These are phyloP conservation scores for Pygoscelis antarcticus DNA, from an alignment of 2,113 vertebrate genomes.

Conservation along the genomic window DNA sequence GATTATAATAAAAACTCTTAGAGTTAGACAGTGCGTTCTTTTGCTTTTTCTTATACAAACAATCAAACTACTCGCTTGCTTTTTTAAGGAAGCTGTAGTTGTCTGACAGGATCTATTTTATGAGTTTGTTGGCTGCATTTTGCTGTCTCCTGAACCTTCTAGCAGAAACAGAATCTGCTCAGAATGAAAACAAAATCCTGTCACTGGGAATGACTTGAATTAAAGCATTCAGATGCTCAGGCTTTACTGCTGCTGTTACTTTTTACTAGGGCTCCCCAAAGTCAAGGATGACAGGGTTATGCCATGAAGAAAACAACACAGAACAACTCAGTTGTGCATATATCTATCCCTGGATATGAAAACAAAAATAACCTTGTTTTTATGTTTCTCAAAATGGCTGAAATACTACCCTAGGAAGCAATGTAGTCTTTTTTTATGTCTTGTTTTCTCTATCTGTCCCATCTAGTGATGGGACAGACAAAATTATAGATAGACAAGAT, in stretches of 20 bases:
- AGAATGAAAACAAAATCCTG: constrained; percentile 19
- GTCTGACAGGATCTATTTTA: constrained; percentile 37
- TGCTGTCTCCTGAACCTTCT: not conserved
- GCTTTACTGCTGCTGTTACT: not conserved
- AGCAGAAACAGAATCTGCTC: constrained; percentile 8
- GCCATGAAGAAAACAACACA: rapidly evolving
- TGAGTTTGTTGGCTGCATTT: constrained; percentile 1
- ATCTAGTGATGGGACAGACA: not conserved
- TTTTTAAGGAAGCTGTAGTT: not conserved
- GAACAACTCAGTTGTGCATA: not conserved
- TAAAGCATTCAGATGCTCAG: not conserved
- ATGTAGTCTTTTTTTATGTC: not conserved
- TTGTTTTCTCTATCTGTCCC: not conserved
- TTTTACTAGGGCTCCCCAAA: not conserved
- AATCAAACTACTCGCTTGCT: not conserved
- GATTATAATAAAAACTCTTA: not conserved
- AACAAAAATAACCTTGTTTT: not conserved
- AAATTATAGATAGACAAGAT: no score
- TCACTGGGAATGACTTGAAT: not conserved
- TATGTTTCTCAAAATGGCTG: not conserved
- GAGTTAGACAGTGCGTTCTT: not conserved
- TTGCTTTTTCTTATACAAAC: constrained; percentile 18
- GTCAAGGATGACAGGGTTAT: not conserved
- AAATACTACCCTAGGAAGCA: not conserved
- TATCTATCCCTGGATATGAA: not conserved